phyloP scores from a whole-genome alignment of 1,140 invertebrate species.

The Solenopsis invicta region DNA sequence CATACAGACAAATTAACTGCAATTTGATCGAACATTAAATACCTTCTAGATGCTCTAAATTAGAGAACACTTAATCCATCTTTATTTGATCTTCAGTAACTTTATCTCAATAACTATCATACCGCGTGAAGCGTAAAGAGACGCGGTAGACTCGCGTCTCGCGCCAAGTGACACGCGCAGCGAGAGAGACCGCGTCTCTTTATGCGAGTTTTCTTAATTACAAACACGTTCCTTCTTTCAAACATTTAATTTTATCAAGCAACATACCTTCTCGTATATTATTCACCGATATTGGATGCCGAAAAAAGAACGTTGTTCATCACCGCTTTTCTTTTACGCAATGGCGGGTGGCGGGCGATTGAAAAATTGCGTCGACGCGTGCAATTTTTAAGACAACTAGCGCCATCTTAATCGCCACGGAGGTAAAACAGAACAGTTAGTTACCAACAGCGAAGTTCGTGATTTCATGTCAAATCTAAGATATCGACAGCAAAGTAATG shows the following conservation, averaged over 20 bases:
- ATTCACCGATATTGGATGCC: not conserved
- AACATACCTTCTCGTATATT: not conserved
- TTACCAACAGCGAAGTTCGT: constrained; percentile 1
- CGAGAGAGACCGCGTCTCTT: too few relatives aligned
- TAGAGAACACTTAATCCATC: not conserved
- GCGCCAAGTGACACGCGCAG: too few relatives aligned
- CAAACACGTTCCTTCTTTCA: not conserved
- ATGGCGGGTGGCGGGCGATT: not conserved
- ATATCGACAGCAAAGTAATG: not conserved
- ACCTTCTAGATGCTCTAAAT: not conserved
- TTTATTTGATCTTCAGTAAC: not conserved
- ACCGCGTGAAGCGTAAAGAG: too few relatives aligned
- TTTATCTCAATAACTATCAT: not conserved
- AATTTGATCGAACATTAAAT: not conserved
- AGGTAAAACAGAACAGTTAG: not conserved
- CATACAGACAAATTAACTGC: not conserved
- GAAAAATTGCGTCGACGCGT: not conserved
- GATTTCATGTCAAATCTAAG: not conserved
- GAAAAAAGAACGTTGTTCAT: not conserved
- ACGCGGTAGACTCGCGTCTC: too few relatives aligned
- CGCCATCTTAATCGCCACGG: not conserved
- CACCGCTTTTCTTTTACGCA: not conserved
- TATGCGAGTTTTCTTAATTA: too few relatives aligned
- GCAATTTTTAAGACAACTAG: constrained; percentile 3
- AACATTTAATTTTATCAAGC: not conserved